Conservation (phyloP, 2,113 vertebrate genomes). For the Pithys albifrons region DNA sequence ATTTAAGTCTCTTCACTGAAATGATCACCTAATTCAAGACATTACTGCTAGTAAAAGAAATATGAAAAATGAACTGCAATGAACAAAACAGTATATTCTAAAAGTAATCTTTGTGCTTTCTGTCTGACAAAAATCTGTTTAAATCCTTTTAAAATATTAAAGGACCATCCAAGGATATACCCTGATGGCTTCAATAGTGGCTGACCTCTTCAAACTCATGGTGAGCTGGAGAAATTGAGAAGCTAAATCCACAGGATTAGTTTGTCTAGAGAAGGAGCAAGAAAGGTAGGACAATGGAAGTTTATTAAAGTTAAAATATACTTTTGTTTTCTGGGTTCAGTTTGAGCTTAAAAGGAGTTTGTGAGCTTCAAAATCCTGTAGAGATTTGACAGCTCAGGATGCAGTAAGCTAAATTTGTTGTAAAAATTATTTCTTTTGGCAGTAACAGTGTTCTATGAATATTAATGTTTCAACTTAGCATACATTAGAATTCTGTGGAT, state of each 20-base stretch:
- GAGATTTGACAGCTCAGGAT: conserved; percentile 23
- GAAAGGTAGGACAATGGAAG: background rate
- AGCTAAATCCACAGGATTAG: background rate
- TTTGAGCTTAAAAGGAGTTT: conserved; percentile 6
- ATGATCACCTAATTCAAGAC: background rate
- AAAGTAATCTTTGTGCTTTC: background rate
- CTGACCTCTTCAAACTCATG: background rate
- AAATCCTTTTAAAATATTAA: conserved; percentile 13
- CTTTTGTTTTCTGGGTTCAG: conserved; percentile 27
- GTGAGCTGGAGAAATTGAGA: background rate
- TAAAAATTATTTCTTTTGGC: conserved; percentile 55
- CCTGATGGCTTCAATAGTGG: background rate
- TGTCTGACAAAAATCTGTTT: background rate
- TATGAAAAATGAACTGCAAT: background rate
- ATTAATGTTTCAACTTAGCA: conserved; percentile 25
- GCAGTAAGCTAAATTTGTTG: conserved; percentile 43
- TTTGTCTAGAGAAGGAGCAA: background rate
- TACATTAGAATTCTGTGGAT: conserved; percentile 20
- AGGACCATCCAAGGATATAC: background rate
- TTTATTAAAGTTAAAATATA: background rate
- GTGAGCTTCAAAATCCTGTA: conserved; percentile 11
- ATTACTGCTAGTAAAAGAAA: background rate
- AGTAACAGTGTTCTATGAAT: conserved; percentile 41
- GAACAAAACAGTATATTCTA: background rate
- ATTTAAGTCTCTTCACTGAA: background rate